A percentile compares a stretch with the other conserved stretches of the same genome.
phyloP scores from a whole-genome alignment of 1,140 invertebrate genomes.

The Calosoma granatense region DNA sequence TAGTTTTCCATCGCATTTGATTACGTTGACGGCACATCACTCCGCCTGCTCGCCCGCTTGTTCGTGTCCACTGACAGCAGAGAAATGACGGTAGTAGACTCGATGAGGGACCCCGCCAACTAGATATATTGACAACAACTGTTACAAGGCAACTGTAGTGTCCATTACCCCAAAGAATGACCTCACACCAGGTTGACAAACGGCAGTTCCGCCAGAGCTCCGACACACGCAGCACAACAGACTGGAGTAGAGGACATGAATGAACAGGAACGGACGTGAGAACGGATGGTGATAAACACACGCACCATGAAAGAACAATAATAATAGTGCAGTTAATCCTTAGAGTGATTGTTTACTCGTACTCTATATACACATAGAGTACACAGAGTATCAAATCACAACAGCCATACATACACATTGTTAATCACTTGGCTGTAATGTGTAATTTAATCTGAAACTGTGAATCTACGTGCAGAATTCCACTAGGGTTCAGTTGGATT shows the following conservation, averaged over 20 bases:
- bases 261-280: too few species aligned
- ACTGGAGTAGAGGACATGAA: background rate
- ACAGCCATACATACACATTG: too few species aligned
- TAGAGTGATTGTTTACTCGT: too few species aligned
- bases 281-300: too few species aligned
- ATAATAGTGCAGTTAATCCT: too few species aligned
- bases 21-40: background rate
- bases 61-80: background rate
- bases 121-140: constrained; percentile 8
- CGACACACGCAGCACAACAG: background rate
- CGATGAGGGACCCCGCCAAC: background rate
- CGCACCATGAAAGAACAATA: too few species aligned
- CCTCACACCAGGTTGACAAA: constrained; percentile 4
- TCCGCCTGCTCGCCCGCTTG: background rate
- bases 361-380: too few species aligned
- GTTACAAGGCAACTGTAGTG: constrained; percentile 1
- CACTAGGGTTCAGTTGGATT: too few species aligned
- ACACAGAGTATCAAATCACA: too few species aligned
- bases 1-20: background rate
- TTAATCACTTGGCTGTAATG: too few species aligned
- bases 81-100: constrained; percentile 1
- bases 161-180: background rate
- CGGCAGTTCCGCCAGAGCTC: background rate
- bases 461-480: too few species aligned
- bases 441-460: too few species aligned